Conservation (phyloP, 2,797 vertebrate species). For the Notolepis coatsorum region DNA sequence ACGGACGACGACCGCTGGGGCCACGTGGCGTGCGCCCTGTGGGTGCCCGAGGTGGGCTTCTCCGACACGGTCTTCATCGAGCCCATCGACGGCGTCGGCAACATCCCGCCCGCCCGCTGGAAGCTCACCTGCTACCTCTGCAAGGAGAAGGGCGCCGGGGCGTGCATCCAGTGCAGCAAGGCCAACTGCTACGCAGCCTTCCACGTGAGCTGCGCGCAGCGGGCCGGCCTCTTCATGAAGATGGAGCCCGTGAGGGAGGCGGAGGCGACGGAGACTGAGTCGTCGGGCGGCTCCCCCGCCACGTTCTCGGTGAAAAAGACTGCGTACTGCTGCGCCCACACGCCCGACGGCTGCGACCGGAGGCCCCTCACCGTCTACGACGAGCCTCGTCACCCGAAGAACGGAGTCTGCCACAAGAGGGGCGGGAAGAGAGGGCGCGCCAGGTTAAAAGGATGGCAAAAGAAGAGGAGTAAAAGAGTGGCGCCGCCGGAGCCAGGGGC, state of each 20-base stretch:
- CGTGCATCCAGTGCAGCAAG: slow-evolving; percentile 98
- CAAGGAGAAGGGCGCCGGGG: slow-evolving; percentile 94
- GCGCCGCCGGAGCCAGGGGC: slow-evolving; percentile 80
- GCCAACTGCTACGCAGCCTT: slow-evolving; percentile 98
- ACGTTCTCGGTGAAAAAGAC: slow-evolving; percentile 97
- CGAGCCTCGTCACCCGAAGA: slow-evolving; percentile 87
- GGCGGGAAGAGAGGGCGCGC: slow-evolving; percentile 82
- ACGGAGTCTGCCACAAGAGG: slow-evolving; percentile 87
- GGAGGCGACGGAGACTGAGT: slow-evolving; percentile 81
- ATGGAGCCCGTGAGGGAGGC: slow-evolving; percentile 97
- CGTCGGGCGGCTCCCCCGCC: slow-evolving; percentile 77
- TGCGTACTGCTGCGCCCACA: slow-evolving; percentile 94
- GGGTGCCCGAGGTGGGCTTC: slow-evolving; percentile 98
- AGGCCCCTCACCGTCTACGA: slow-evolving; percentile 93
- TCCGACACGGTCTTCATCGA: slow-evolving; percentile 97
- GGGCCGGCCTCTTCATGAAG: slow-evolving; percentile 95
- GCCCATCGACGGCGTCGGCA: slow-evolving; percentile 95
- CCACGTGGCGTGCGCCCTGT: slow-evolving; percentile 96
- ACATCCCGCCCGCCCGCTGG: slow-evolving; percentile 97
- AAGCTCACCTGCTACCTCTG: slow-evolving; percentile 98
- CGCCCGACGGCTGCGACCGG: slow-evolving; percentile 89
- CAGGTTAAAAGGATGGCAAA: slow-evolving; percentile 72
- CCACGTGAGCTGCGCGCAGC: slow-evolving; percentile 97
- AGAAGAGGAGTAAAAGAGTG: slow-evolving; percentile 87
- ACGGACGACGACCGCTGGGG: slow-evolving; percentile 98